phyloP scores from a whole-genome alignment of 2,888 invertebrate species.

The Spicauda simplicius region DNA sequence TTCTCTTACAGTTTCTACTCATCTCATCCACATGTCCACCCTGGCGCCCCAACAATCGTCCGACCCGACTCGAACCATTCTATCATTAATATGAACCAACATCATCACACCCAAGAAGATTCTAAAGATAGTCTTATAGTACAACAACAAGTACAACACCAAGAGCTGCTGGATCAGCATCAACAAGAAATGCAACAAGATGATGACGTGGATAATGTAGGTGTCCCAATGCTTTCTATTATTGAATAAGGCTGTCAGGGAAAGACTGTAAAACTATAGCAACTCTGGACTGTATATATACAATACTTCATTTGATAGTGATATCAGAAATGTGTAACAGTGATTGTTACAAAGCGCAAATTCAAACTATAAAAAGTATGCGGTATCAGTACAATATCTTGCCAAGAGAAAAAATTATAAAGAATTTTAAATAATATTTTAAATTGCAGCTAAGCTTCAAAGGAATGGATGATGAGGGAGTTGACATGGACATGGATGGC shows the following conservation, averaged over 20 bases:
- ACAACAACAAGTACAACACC: slow-evolving; percentile 79
- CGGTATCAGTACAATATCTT: too few relatives aligned
- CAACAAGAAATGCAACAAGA: slow-evolving; percentile 80
- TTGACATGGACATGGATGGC: slow-evolving; percentile 80
- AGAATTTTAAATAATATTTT: not conserved
- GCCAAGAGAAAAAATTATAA: not conserved
- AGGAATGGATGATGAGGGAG: slow-evolving; percentile 81
- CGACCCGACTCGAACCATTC: slow-evolving; percentile 76
- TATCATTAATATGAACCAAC: slow-evolving; percentile 78
- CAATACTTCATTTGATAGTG: too few relatives aligned
- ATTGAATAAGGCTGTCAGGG: too few relatives aligned
- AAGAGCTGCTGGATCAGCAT: slow-evolving; percentile 79
- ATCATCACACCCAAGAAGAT: slow-evolving; percentile 73
- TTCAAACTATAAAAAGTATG: too few relatives aligned
- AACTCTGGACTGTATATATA: too few relatives aligned
- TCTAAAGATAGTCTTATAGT: slow-evolving; percentile 79
- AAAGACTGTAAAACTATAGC: too few relatives aligned
- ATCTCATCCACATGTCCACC: slow-evolving; percentile 75
- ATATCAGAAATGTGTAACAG: too few relatives aligned
- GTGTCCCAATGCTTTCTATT: not conserved
- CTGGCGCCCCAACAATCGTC: slow-evolving; percentile 76
- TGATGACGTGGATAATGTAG: slow-evolving; percentile 69
- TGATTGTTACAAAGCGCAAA: too few relatives aligned
- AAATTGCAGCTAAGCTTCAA: slow-evolving; percentile 76
- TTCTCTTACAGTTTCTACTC: slow-evolving; percentile 73